Evolutionary conservation across 2,888 invertebrate genomes (phyloP).

Genomic region (Brenthis ino): DNA sequence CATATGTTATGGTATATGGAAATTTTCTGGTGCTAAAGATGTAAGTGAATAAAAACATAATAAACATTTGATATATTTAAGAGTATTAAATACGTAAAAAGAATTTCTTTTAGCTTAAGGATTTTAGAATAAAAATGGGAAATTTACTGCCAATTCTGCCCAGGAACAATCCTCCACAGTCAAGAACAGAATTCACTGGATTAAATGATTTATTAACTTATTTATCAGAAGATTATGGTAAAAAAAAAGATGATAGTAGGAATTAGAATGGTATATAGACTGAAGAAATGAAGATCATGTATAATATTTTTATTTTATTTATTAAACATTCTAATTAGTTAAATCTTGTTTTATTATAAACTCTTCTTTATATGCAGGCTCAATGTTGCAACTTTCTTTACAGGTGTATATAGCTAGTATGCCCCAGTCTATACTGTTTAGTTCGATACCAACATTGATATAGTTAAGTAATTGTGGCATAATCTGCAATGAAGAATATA

Average conservation of each 20-base stretch:
- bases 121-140: slow-evolving; percentile 92
- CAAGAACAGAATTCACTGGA: slow-evolving; percentile 93
- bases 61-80: slow-evolving; percentile 7
- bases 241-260: slow-evolving; percentile 44
- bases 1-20: slow-evolving; percentile 93
- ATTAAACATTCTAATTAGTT: slow-evolving; percentile 51
- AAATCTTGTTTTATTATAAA: slow-evolving; percentile 94
- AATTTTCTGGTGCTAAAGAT: slow-evolving; percentile 92
- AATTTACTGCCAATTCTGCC: slow-evolving; percentile 88
- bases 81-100: neutral
- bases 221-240: slow-evolving; percentile 83
- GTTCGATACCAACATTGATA: slow-evolving; percentile 83
- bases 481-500: slow-evolving; percentile 77
- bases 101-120: slow-evolving; percentile 83
- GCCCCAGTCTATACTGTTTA: slow-evolving; percentile 93
- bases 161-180: slow-evolving; percentile 89
- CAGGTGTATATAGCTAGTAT: slow-evolving; percentile 94
- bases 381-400: slow-evolving; percentile 86
- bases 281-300: slow-evolving; percentile 10
- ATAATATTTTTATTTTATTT: slow-evolving; percentile 18
- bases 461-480: slow-evolving; percentile 91
- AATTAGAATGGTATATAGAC: slow-evolving; percentile 8
- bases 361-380: slow-evolving; percentile 88
- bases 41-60: slow-evolving; percentile 76
- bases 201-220: slow-evolving; percentile 93